Conservation (phyloP, 2,113 vertebrate genomes). For the Sinocyclocheilus rhinocerous region DNA sequence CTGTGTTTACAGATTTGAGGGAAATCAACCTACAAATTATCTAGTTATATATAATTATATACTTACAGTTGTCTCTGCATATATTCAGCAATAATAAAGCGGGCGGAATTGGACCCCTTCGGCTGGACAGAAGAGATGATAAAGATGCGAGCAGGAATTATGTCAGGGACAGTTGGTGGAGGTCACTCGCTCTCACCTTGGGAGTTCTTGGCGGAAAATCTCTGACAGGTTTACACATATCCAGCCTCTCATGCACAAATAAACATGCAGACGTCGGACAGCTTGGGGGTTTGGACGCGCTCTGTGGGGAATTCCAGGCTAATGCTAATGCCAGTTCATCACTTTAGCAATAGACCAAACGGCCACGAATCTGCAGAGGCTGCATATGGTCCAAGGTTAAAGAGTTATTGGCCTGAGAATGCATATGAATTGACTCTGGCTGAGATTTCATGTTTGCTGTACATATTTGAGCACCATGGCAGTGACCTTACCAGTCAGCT, state of each 20-base stretch:
- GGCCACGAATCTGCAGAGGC: neutral
- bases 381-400: conserved; percentile 48
- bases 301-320: conserved; percentile 27
- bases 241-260: conserved; percentile 57
- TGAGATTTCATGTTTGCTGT: conserved; percentile 40
- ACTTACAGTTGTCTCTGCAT: neutral
- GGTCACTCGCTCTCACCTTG: conserved; percentile 72
- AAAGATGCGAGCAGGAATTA: conserved; percentile 49
- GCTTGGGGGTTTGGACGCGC: conserved; percentile 19
- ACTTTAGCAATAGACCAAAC: conserved; percentile 5
- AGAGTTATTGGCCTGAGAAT: conserved; percentile 18
- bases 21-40: neutral
- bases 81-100: neutral
- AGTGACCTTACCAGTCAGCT: conserved; percentile 17
- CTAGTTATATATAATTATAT: too few relatives aligned
- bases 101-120: neutral
- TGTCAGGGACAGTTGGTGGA: conserved; percentile 73
- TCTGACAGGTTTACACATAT: conserved; percentile 70
- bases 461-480: conserved; percentile 24
- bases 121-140: conserved; percentile 24
- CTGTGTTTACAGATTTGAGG: neutral
- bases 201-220: conserved; percentile 64
- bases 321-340: conserved; percentile 39
- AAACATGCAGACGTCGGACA: conserved; percentile 31
- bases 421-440: conserved; percentile 21